Evolutionary conservation across 2,797 vertebrate genomes (phyloP), one percentile per base, ranked within the genome.

Genomic region (Naso thynnoides): DNA sequence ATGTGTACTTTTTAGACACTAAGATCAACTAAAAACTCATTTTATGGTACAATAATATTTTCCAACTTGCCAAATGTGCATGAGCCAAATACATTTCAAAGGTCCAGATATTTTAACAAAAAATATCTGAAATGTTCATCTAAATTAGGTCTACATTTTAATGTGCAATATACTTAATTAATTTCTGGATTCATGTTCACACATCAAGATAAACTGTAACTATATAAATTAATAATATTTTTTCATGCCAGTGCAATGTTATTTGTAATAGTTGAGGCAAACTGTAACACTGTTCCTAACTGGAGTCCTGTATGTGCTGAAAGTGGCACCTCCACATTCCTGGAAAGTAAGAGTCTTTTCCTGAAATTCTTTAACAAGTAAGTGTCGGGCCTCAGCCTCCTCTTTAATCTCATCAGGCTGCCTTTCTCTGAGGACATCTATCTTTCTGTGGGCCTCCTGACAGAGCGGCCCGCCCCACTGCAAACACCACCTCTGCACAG

Each of bases 401-500:
- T 41, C 65, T 72, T 54, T 79, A 70, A 87, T 74, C 58, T 67
- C 27, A 21, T 74, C 72, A 64, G 60, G 63, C 68, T 71, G 70
- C 50, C 61, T 76, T 79, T 79, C 70, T 86, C 47, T 9, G 44
- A 86, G 73, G 59, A 84, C 62, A 82, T 86, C 67, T 58, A 76
- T 89, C 86, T 86, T 82, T 83, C 73, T 77, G 63, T 58, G 61
- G 63, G 74, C 69, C 72, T 84, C 45, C 45, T 47, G 45, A 48
- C 45, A 91, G 73, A 76, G 55, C 15, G n/a, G 56, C 74, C 87
- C 60, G 57, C 73, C 77, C 82, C 72, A 45, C 69, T 81, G 83
- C 86, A 88, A 91, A 87, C 81, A 88, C 62, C 65, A 86, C 86
- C 85, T 89, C 87, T 74, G 76, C 81, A 86, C 74, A 88, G 79